Conservation (phyloP, 2,888 invertebrate species). For the Odiellus spinosus region DNA sequence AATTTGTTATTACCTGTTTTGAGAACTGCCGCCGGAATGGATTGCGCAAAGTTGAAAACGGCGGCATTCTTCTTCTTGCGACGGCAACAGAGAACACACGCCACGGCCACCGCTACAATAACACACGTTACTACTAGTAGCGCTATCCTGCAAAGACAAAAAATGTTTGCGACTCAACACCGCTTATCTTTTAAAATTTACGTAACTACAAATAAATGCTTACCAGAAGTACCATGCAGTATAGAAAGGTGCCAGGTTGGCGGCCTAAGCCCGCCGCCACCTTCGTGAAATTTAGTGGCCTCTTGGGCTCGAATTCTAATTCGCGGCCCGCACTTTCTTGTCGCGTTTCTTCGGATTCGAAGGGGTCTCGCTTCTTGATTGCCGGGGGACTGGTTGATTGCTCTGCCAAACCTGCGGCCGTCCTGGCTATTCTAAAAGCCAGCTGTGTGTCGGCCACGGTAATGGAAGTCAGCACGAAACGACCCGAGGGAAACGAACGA, state of each 20-base stretch:
- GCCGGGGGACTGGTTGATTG: too few relatives aligned
- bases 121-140: constrained; percentile 7
- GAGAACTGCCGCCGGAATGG: constrained; percentile 4
- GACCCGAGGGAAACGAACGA: too few relatives aligned
- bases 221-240: constrained; percentile 14
- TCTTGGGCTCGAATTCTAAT: too few relatives aligned
- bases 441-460: too few relatives aligned
- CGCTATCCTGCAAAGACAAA: constrained; percentile 7
- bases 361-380: too few relatives aligned
- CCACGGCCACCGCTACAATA: constrained; percentile 5
- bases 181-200: background rate
- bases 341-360: too few relatives aligned
- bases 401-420: too few relatives aligned
- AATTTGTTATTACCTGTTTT: constrained; percentile 14
- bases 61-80: constrained; percentile 6
- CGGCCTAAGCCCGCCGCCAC: too few relatives aligned
- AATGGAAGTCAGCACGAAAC: too few relatives aligned
- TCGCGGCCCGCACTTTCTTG: too few relatives aligned
- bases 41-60: constrained; percentile 9
- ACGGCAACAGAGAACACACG: constrained; percentile 8
- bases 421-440: too few relatives aligned
- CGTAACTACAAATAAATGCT: background rate
- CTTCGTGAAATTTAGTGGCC: too few relatives aligned
- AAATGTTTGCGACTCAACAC: background rate
- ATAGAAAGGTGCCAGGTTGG: constrained; percentile 3